Conservation (phyloP, 1,140 invertebrate genomes). For the Tribolium madens region DNA sequence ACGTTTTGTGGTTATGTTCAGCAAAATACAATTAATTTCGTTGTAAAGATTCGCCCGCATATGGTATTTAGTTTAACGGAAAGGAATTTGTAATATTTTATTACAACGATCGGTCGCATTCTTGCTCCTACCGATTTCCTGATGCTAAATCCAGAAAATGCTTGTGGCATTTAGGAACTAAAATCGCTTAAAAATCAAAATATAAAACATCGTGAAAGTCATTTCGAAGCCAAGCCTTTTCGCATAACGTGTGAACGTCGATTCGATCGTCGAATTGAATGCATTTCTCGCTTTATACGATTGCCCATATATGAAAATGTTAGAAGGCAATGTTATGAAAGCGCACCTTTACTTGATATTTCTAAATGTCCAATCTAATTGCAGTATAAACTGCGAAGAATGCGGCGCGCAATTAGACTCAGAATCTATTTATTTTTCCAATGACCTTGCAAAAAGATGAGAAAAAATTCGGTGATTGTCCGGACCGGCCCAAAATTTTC, state of each 20-base stretch:
- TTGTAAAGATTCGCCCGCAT: too few relatives aligned
- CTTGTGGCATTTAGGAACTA: background rate
- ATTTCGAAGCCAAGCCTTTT: slow-evolving; percentile 6
- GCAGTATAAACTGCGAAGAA: background rate
- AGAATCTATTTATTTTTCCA: too few relatives aligned
- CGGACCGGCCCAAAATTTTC: background rate
- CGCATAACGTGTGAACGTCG: slow-evolving; percentile 22
- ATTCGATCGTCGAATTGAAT: slow-evolving; percentile 27
- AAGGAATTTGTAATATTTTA: background rate
- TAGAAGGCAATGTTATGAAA: slow-evolving; percentile 29
- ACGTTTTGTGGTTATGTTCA: too few relatives aligned
- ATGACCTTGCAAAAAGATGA: too few relatives aligned
- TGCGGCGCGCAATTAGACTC: background rate
- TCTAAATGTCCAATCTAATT: slow-evolving; percentile 19
- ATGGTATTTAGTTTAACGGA: background rate
- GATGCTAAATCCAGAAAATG: background rate
- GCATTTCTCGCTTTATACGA: slow-evolving; percentile 16
- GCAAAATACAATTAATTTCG: too few relatives aligned
- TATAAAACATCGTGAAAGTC: slow-evolving; percentile 12
- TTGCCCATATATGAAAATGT: slow-evolving; percentile 41
- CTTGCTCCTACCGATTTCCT: background rate
- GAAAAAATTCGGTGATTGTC: too few relatives aligned
- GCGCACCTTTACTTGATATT: slow-evolving; percentile 30
- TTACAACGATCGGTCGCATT: background rate
- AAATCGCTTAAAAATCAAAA: background rate